phyloP scores from a whole-genome alignment of 2,797 vertebrate species.

The Fratercula arctica region DNA sequence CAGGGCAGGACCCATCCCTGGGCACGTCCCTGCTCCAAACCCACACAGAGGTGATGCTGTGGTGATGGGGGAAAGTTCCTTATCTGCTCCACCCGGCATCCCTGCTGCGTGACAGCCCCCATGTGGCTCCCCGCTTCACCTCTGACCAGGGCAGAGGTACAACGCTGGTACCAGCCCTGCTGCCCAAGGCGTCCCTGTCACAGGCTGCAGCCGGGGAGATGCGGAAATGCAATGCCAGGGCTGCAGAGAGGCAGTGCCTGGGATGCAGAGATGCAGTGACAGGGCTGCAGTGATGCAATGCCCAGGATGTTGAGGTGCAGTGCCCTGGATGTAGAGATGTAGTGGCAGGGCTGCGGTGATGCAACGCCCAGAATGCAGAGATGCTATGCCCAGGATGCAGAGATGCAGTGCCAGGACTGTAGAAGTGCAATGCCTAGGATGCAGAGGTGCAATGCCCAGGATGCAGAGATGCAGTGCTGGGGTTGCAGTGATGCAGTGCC shows the following conservation, averaged over 20 bases:
- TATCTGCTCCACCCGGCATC: rapidly evolving
- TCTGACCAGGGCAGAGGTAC: not conserved
- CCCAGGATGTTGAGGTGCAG: no score
- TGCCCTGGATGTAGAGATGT: no score
- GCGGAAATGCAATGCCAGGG: not conserved
- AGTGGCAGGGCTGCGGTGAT: not conserved
- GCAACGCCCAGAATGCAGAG: rapidly evolving
- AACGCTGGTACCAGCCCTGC: not conserved
- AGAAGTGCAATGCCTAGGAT: no score
- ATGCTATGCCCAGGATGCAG: not conserved
- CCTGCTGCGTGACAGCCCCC: not conserved
- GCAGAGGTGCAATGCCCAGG: no score
- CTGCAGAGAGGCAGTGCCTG: not conserved
- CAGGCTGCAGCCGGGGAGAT: not conserved
- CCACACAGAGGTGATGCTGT: not conserved
- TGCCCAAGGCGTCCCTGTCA: not conserved
- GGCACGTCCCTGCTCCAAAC: not conserved
- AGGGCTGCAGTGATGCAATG: not conserved
- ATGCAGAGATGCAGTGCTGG: no score
- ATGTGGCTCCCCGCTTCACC: rapidly evolving
- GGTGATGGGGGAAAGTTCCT: not conserved
- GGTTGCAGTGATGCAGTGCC: no score
- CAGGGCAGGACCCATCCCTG: not conserved
- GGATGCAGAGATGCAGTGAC: not conserved
- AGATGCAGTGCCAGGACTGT: rapidly evolving